These are phyloP conservation scores for Thalassophryne amazonica DNA, from an alignment of 2,797 vertebrate genomes.

Conservation along the genomic window DNA sequence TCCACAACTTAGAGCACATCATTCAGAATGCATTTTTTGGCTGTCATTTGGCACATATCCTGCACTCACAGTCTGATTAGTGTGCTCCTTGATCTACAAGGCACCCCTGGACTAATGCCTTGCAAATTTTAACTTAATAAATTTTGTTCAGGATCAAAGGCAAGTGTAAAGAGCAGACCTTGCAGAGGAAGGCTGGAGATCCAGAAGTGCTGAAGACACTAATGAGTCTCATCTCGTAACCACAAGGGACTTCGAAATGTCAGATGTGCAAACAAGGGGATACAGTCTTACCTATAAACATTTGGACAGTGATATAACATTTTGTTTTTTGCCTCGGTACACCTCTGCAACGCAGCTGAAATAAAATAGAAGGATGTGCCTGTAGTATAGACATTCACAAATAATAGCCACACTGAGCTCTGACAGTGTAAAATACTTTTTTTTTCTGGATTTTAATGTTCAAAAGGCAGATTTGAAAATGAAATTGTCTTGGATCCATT, in stretches of 20 bases:
- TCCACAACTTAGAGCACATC: slow-evolving; percentile 14
- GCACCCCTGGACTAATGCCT: slow-evolving; percentile 62
- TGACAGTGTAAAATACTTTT: too few relatives aligned
- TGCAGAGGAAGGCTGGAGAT: slow-evolving; percentile 41
- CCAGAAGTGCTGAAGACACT: slow-evolving; percentile 34
- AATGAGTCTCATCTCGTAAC: slow-evolving; percentile 58
- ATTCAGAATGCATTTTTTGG: slow-evolving; percentile 1
- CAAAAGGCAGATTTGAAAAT: too few relatives aligned
- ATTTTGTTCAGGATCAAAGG: slow-evolving; percentile 70
- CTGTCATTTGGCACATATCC: slow-evolving; percentile 13
- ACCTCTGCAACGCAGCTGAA: too few relatives aligned
- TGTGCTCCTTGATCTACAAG: slow-evolving; percentile 38
- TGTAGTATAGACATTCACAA: too few relatives aligned
- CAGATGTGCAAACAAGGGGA: slow-evolving; percentile 24
- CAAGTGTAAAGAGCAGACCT: slow-evolving; percentile 53
- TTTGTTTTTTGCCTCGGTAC: too few relatives aligned
- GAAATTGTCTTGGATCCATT: too few relatives aligned
- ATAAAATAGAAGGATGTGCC: too few relatives aligned
- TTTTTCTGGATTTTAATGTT: too few relatives aligned
- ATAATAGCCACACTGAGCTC: too few relatives aligned
- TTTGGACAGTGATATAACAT: too few relatives aligned
- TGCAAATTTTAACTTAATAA: slow-evolving; percentile 74
- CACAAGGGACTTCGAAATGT: slow-evolving; percentile 20
- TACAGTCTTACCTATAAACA: too few relatives aligned
- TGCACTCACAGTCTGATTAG: slow-evolving; percentile 32